phyloP scores from a whole-genome alignment of 92 coral and sea anemone species.

The Chrysogorgia sp. region DNA sequence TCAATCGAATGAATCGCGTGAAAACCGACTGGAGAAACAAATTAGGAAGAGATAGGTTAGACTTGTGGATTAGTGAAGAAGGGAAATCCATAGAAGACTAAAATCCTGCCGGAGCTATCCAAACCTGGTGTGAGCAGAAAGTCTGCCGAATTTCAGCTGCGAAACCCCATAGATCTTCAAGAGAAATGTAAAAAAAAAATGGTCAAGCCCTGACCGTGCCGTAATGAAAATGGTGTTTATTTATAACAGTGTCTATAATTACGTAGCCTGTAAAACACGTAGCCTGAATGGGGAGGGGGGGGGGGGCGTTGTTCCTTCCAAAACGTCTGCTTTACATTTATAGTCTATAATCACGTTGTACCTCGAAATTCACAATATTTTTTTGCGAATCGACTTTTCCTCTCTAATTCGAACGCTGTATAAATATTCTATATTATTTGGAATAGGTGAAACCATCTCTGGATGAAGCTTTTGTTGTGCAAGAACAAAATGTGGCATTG shows the following conservation, averaged over 20 bases:
- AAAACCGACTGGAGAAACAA: too few species aligned
- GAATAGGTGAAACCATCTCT: conserved; percentile 90
- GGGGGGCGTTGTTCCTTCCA: too few species aligned
- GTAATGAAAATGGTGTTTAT: too few species aligned
- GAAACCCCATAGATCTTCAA: conserved; percentile 17
- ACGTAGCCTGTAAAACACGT: too few species aligned
- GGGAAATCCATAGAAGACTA: conserved; percentile 9
- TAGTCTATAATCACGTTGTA: too few species aligned
- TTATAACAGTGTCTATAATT: too few species aligned
- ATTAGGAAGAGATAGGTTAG: too few species aligned
- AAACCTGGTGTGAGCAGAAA: conserved; percentile 21
- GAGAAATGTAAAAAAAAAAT: background rate
- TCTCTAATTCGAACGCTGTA: background rate
- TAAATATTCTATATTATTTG: background rate
- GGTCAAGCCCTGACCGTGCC: background rate
- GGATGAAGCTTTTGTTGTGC: conserved; percentile 99
- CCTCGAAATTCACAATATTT: too few species aligned
- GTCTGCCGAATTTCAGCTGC: conserved; percentile 10
- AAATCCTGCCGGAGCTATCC: conserved; percentile 13
- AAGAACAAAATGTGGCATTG: conserved; percentile 94
- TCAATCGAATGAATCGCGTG: too few species aligned
- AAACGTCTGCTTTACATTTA: too few species aligned
- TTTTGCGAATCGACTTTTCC: background rate
- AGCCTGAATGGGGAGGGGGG: too few species aligned
- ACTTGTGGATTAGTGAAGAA: too few species aligned